Conservation (phyloP, 2,113 vertebrate species). For the Scopus umbretta region DNA sequence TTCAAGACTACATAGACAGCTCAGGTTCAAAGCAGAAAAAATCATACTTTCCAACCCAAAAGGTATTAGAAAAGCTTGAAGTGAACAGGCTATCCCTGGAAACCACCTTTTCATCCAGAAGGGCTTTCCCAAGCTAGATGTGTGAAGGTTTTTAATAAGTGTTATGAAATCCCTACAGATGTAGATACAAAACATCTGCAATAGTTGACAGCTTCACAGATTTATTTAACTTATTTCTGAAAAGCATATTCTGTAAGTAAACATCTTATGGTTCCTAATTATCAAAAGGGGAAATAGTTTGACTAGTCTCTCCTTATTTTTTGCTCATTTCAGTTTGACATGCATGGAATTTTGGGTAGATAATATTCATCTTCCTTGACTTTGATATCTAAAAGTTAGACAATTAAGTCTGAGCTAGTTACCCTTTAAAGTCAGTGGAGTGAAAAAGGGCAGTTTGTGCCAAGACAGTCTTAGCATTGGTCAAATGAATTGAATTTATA, state of each 20-base stretch:
- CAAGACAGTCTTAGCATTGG: not conserved
- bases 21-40: not conserved
- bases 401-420: constrained; percentile 26
- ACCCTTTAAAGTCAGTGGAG: constrained; percentile 25
- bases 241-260: constrained; percentile 36
- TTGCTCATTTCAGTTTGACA: constrained; percentile 21
- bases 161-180: constrained; percentile 39
- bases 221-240: constrained; percentile 54
- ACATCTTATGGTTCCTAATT: constrained; percentile 12
- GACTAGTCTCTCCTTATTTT: not conserved
- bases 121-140: constrained; percentile 5
- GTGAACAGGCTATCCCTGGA: not conserved
- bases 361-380: constrained; percentile 27
- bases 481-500: constrained; percentile 3
- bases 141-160: constrained; percentile 47
- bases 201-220: constrained; percentile 32
- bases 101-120: constrained; percentile 24
- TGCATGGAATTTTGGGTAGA: not conserved
- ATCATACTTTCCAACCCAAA: not conserved
- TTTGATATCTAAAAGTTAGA: constrained; percentile 34
- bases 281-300: constrained; percentile 33
- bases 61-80: not conserved
- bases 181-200: constrained; percentile 40
- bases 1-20: not conserved
- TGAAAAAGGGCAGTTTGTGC: not conserved